Evolutionary conservation across 2,797 vertebrate genomes (phyloP).

Genomic region (Gymnothorax reevesii): DNA sequence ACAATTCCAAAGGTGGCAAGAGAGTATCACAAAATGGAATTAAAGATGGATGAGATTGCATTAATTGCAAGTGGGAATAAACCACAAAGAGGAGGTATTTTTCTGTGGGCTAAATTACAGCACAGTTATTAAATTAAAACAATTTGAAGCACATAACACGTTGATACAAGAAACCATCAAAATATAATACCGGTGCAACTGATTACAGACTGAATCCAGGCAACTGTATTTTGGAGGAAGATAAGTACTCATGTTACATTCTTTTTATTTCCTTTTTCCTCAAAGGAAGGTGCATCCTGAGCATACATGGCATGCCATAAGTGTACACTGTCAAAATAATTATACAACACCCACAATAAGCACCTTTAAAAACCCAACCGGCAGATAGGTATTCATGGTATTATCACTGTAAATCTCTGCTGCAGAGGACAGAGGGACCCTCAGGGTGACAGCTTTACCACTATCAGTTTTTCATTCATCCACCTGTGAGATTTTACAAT

Average conservation of each 20-base stretch:
- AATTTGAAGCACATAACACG: neutral
- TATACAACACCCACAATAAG: conserved; percentile 22
- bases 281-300: neutral
- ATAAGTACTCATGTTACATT: neutral
- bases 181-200: neutral
- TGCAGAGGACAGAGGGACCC: conserved; percentile 4
- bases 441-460: neutral
- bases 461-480: conserved; percentile 5
- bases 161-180: neutral
- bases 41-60: no score
- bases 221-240: neutral
- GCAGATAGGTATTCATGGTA: conserved; percentile 30
- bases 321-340: conserved; percentile 27
- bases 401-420: conserved; percentile 18
- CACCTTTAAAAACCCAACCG: conserved; percentile 39
- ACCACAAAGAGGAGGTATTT: neutral
- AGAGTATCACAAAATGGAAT: no score
- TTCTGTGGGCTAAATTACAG: no score
- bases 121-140: neutral
- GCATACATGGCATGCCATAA: neutral
- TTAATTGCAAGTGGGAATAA: neutral
- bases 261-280: neutral
- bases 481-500: neutral
- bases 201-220: neutral
- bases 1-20: no score